Conservation (phyloP, 1,140 invertebrate species). For the Hycleus cichorii region DNA sequence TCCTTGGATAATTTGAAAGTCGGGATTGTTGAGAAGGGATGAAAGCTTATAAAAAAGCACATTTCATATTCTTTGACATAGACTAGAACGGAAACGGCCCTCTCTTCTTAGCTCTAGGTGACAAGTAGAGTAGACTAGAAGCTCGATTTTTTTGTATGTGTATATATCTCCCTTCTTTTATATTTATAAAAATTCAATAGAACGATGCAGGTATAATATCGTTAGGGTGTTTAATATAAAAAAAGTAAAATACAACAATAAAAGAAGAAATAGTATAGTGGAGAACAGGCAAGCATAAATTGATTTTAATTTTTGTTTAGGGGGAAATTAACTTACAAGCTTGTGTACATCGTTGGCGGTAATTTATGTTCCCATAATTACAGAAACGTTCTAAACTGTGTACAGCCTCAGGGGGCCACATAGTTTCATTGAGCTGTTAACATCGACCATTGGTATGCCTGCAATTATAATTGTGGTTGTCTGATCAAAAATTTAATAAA, state of each 20-base stretch:
- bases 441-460: too few relatives aligned
- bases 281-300: too few relatives aligned
- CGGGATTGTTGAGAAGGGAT: conserved; percentile 17
- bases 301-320: too few relatives aligned
- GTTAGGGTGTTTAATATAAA: too few relatives aligned
- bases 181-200: too few relatives aligned
- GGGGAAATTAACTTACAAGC: conserved; percentile 1
- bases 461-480: too few relatives aligned
- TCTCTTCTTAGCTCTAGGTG: conserved; percentile 4
- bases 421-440: not conserved
- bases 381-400: conserved; percentile 12
- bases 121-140: conserved; percentile 7
- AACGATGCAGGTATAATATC: too few relatives aligned
- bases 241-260: too few relatives aligned
- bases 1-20: conserved; percentile 16
- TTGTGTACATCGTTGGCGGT: conserved; percentile 7
- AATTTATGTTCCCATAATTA: conserved; percentile 11
- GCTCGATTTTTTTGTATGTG: not conserved
- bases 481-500: too few relatives aligned
- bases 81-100: conserved; percentile 18
- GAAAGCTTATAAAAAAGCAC: conserved; percentile 20
- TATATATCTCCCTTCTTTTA: too few relatives aligned
- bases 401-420: conserved; percentile 13
- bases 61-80: conserved; percentile 21
- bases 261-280: too few relatives aligned